Conservation (phyloP, 1,140 invertebrate genomes). For the Chironomus tepperi region DNA sequence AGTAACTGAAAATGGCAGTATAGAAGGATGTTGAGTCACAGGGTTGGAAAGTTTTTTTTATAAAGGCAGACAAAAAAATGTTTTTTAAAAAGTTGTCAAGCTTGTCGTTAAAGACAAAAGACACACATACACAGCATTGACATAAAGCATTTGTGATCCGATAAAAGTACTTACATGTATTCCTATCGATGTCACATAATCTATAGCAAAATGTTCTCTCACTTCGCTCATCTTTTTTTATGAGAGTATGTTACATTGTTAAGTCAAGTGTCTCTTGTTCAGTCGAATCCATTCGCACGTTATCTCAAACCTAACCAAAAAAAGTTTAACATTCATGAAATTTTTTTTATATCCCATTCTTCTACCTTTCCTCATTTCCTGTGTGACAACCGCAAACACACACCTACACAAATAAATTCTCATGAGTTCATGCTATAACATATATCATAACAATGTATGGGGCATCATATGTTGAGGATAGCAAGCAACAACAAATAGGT, state of each 20-base stretch:
- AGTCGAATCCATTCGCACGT: too few species aligned
- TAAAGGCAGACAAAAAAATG: too few species aligned
- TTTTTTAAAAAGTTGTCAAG: too few species aligned
- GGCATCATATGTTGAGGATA: background rate
- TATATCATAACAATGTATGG: background rate
- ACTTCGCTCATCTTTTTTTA: too few species aligned
- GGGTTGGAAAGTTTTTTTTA: too few species aligned
- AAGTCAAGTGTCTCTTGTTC: constrained; percentile 4
- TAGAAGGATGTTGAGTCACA: too few species aligned
- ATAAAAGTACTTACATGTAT: too few species aligned
- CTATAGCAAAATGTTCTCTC: background rate
- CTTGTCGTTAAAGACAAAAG: too few species aligned
- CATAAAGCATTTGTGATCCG: too few species aligned
- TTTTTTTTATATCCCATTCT: background rate
- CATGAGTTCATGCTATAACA: background rate
- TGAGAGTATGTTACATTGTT: background rate
- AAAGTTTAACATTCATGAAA: too few species aligned
- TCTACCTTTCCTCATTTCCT: background rate
- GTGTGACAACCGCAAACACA: background rate
- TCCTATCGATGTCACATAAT: background rate
- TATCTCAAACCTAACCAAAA: too few species aligned
- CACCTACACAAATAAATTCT: background rate
- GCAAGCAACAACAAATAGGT: background rate
- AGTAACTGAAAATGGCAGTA: background rate
- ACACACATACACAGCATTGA: too few species aligned